Evolutionary conservation across 2,113 vertebrate genomes (phyloP).

Genomic region (Numida meleagris): DNA sequence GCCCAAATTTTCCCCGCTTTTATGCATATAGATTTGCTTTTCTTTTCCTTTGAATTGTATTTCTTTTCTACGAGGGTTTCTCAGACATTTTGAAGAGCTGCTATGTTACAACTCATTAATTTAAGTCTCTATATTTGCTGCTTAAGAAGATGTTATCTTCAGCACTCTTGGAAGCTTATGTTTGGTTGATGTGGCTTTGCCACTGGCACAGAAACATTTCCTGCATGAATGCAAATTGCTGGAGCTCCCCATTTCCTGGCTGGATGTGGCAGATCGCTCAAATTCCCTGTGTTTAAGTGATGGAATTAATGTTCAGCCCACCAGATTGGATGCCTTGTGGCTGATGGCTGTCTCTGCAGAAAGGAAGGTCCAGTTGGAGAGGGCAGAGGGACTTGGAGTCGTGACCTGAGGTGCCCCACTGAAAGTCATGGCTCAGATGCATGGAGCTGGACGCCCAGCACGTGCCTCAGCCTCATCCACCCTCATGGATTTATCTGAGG

Average conservation of each 20-base stretch:
- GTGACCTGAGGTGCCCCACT: constrained; percentile 3
- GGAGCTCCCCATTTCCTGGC: background rate
- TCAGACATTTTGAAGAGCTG: constrained; percentile 25
- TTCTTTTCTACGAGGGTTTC: background rate
- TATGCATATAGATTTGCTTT: background rate
- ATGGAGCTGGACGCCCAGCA: fast-evolving
- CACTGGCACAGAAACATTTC: constrained; percentile 10
- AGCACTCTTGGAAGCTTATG: constrained; percentile 26
- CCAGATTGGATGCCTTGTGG: background rate
- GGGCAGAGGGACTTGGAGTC: fast-evolving
- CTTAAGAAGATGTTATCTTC: constrained; percentile 53
- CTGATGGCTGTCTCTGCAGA: background rate
- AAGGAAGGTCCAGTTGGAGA: background rate
- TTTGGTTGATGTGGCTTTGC: constrained; percentile 50
- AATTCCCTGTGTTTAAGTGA: background rate
- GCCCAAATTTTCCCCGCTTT: background rate
- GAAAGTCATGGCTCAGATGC: background rate
- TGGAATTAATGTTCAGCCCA: background rate
- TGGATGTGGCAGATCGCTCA: background rate
- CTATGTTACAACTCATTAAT: constrained; percentile 11
- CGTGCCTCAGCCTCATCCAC: fast-evolving
- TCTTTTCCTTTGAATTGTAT: background rate
- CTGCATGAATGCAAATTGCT: background rate
- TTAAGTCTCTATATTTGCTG: constrained; percentile 19
- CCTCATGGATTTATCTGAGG: background rate